Conservation (phyloP, 2,797 vertebrate species). For the Dendrocincla tyrannina region DNA sequence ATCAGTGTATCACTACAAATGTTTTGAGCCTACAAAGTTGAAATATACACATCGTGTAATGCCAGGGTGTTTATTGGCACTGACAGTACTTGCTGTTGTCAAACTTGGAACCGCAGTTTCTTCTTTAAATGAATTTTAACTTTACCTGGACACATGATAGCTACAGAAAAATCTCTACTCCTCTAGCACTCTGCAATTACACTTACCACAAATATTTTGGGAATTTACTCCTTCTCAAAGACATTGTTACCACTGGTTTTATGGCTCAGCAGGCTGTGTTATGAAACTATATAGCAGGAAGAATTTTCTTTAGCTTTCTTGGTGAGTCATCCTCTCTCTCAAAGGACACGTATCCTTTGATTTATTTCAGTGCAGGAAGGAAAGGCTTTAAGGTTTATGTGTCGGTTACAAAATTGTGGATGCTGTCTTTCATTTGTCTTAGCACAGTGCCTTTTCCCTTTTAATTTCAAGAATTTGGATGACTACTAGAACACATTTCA, state of each 20-base stretch:
- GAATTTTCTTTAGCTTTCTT: background rate
- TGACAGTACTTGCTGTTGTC: background rate
- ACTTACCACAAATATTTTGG: background rate
- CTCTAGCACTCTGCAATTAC: background rate
- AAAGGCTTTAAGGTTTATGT: background rate
- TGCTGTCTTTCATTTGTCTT: background rate
- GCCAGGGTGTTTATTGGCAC: background rate
- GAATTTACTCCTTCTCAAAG: conserved; percentile 18
- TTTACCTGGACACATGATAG: background rate
- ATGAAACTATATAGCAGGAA: background rate
- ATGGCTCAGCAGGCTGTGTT: background rate
- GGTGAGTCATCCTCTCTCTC: conserved; percentile 27
- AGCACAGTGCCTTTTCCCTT: background rate
- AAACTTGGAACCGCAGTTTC: background rate
- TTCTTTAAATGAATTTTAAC: background rate
- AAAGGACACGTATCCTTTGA: conserved; percentile 17
- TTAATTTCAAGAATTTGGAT: background rate
- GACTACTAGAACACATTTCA: background rate
- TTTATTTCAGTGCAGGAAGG: background rate
- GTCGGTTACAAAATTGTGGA: background rate
- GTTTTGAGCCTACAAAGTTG: background rate
- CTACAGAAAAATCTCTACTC: background rate
- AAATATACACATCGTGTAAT: background rate
- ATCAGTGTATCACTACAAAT: background rate
- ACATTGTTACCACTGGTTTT: background rate